A percentile compares a stretch with the other conserved stretches of the same genome.
phyloP scores from a whole-genome alignment of 2,888 invertebrate genomes.

The Drosophila kanekoi region DNA sequence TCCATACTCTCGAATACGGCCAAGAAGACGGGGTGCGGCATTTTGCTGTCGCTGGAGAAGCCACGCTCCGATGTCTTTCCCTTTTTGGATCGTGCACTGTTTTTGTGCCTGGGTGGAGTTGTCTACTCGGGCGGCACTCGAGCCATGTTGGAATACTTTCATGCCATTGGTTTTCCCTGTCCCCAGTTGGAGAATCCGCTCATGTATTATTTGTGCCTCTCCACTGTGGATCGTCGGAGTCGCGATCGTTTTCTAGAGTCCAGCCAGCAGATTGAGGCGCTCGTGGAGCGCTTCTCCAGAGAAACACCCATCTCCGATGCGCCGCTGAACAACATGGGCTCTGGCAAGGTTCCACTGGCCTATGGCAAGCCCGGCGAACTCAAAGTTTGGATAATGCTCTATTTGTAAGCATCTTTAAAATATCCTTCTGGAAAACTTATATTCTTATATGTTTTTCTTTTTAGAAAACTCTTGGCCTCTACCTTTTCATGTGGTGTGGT shows the following conservation, averaged over 20 bases:
- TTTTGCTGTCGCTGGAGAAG: constrained; percentile 96
- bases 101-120: constrained; percentile 95
- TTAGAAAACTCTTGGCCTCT: constrained; percentile 90
- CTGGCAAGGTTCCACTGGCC: constrained; percentile 90
- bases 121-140: constrained; percentile 96
- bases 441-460: neutral
- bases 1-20: constrained; percentile 96
- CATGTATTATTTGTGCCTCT: constrained; percentile 94
- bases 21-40: constrained; percentile 95
- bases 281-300: constrained; percentile 95
- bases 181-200: constrained; percentile 98
- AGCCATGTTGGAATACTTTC: constrained; percentile 97
- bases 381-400: constrained; percentile 89
- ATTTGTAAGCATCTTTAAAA: constrained; percentile 86
- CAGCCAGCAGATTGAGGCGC: constrained; percentile 95
- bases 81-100: constrained; percentile 95
- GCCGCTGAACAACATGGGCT: constrained; percentile 87
- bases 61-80: constrained; percentile 98
- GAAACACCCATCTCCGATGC: constrained; percentile 90
- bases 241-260: constrained; percentile 97
- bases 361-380: constrained; percentile 90
- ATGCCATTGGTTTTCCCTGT: constrained; percentile 97
- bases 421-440: neutral
- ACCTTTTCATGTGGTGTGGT: constrained; percentile 91
- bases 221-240: constrained; percentile 89